Evolutionary conservation across 2,797 vertebrate genomes (phyloP), one percentile per base, ranked within the genome.

Genomic region (Oophaga sylvatica): DNA sequence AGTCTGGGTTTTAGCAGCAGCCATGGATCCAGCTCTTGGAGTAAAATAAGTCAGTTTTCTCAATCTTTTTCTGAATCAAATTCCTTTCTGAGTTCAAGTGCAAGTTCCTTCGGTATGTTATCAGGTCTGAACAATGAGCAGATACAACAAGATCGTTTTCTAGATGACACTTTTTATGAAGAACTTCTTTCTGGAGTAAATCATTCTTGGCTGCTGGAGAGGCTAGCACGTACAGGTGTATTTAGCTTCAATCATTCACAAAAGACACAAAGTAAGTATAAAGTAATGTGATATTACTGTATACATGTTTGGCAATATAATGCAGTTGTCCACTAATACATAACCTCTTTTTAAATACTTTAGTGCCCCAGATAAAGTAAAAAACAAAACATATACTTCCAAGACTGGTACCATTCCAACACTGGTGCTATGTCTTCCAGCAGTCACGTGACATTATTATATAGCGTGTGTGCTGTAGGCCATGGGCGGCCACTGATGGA

Each of bases 101-200:
- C 63, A 35, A 90, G 87, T 12, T 93, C 91, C 26, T 91, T 91
- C 53, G 13, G 57, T 77, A 90, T 93, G 17, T 0, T 53, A 0
- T 90, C 86, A 8, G 90, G 81, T 26, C 89, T 60, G 53, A 68
- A 0, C 0, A 90, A 87, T 82, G 89, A 90, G 83, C 89, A 91
- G 70, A 45, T 90, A 59, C 91, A 70, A n/a, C 87, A 90, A 0
- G 86, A 89, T 88, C 92, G 95, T 6, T 62, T 91, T 53, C 93
- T 99, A 91, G 93, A 92, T 6, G 92, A 93, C 9, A 90, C 91
- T 1, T 97, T 99, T 91, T 96, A 97, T 90, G 85, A 81, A 75
- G 93, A 93, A 7, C 95, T 99, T 0, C 91, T 99, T 83, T 95
- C 96, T 5, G 97, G 97, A 19, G 96, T 97, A 80, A 96, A 94